phyloP scores from a whole-genome alignment of 2,888 invertebrate genomes.

The Halictus ligatus region DNA sequence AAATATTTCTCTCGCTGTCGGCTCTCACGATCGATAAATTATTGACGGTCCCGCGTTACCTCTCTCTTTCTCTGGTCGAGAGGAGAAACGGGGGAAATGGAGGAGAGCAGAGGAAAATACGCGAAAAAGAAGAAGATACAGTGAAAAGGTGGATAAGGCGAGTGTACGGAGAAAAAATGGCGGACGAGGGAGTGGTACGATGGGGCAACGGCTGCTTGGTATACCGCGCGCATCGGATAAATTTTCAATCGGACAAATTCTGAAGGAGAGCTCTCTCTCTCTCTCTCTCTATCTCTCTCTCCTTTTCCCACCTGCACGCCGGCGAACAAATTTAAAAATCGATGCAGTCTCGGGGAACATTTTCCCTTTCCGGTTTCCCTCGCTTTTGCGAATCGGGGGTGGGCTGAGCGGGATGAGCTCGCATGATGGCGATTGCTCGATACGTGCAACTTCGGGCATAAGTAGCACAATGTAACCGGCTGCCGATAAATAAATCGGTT shows the following conservation, averaged over 20 bases:
- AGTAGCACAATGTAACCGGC: conserved; percentile 3
- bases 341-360: conserved; percentile 71
- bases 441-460: conserved; percentile 57
- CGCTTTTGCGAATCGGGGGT: conserved; percentile 68
- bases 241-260: conserved; percentile 83
- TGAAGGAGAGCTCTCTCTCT: conserved; percentile 69
- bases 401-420: conserved; percentile 35
- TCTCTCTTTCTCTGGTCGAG: not conserved
- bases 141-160: conserved; percentile 39
- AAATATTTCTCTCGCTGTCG: conserved; percentile 50
- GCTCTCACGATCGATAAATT: conserved; percentile 58
- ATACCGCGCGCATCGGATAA: conserved; percentile 80
- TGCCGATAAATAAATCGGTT: not conserved
- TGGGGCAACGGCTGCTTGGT: conserved; percentile 66
- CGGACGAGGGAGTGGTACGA: conserved; percentile 8
- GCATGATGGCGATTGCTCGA: conserved; percentile 57
- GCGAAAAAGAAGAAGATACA: conserved; percentile 21
- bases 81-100: not conserved
- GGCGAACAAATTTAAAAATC: conserved; percentile 80
- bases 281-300: not conserved
- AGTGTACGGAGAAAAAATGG: conserved; percentile 8
- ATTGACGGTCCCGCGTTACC: conserved; percentile 52
- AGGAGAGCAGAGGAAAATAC: not conserved
- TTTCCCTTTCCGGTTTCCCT: conserved; percentile 36
- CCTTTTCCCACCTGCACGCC: conserved; percentile 38